Percentiles rank a stretch among this genome's conserved stretches.
Conservation (phyloP, 35 echinoderm and acorn worm species). For the Patiria miniata region DNA sequence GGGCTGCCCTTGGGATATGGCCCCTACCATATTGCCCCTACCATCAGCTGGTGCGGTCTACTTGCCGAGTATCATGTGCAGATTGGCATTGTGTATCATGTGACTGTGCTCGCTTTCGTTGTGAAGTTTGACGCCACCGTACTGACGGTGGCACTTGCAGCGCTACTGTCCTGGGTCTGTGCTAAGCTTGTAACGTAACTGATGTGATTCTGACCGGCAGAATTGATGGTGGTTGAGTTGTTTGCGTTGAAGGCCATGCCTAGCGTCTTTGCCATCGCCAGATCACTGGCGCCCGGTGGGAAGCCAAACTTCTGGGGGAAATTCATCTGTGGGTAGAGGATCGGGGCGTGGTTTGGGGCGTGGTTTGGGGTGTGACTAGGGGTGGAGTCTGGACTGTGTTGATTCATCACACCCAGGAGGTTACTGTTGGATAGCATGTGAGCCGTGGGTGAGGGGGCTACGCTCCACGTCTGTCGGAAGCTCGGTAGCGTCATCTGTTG, state of each 20-base stretch:
- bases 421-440: slow-evolving; percentile 21
- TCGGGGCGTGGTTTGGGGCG: not conserved
- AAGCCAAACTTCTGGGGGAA: slow-evolving; percentile 16
- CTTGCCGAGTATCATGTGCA: not conserved
- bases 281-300: not conserved
- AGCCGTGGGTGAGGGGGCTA: slow-evolving; percentile 26
- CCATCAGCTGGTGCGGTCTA: not conserved
- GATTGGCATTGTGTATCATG: not conserved
- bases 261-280: not conserved
- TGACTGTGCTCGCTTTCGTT: not conserved
- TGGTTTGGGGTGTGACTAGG: slow-evolving; percentile 1
- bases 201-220: slow-evolving; percentile 23
- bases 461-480: slow-evolving; percentile 86
- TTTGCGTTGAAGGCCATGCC: not conserved
- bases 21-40: not conserved
- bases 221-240: slow-evolving; percentile 1
- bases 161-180: not conserved
- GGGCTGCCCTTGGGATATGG: no score
- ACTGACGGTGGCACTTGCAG: not conserved
- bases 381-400: slow-evolving; percentile 23
- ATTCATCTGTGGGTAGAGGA: not conserved
- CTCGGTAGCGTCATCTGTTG: slow-evolving; percentile 71
- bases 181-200: not conserved
- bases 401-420: slow-evolving; percentile 10
- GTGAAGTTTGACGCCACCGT: not conserved